Base-by-base conservation (phyloP, 1,140 invertebrate genomes). In the Nylanderia fulva region DNA sequence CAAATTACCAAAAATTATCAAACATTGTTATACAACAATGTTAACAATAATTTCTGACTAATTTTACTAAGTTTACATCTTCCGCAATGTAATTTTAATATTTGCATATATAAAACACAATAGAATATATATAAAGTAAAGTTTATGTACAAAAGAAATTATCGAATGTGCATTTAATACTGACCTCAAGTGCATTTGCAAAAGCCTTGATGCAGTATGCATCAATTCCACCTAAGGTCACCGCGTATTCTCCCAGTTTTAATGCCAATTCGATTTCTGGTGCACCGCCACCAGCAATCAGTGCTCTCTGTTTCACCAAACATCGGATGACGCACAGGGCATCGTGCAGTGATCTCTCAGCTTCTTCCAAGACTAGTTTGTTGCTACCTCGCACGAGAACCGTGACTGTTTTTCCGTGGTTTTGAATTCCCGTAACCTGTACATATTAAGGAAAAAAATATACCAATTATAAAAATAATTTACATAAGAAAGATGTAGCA, bases 311-410 rank as follows among this genome's bases (percentile, higher is more conserved):
- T 90, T 99, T 99, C 0, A 99, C 99, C 71, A 99, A 96, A 95
- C 99, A 99, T 89, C 99, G 97, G 91, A 99, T 98, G 15, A 99
- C 99, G 95, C 99, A 99, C 5, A 99, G 96, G 15, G 99, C 99
- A 95, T 99, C 99, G 93, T 99, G 99, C 45, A 99, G 95, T 5
- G 99, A 99, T 88, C 99, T 96, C 54, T 98, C 98, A 69, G 99
- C 99, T 96, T 99, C 99, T 90, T 99, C 99, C 48, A 98, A 95
- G 24, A 99, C 98, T 52, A 99, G 96, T 93, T 99, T 99, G 94
- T 99, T 99, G n/a, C 99, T 99, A 24, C 99, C 99, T 85, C 99
- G 97, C 72, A 99, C 97, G 52, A 99, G 95, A 76, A 99, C 97
- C 0, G 98, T 98, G 0, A 99, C 98, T 0, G 99, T 99, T 91